Conservation (phyloP, 1,140 invertebrate species). For the Hetaerina americana region DNA sequence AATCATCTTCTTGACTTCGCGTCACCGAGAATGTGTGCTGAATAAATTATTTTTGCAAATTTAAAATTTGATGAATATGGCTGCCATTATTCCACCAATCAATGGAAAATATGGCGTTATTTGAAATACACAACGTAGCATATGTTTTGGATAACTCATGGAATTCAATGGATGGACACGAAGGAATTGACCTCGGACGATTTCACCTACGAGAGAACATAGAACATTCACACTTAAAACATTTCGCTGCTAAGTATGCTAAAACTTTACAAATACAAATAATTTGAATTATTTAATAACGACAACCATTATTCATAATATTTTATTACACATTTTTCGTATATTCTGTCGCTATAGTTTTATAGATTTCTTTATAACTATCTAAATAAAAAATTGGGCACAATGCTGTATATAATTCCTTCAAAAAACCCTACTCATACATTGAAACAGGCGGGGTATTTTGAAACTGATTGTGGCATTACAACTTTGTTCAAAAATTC, state of each 20-base stretch:
- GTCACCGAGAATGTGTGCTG: too few relatives aligned
- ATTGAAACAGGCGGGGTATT: too few relatives aligned
- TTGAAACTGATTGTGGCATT: too few relatives aligned
- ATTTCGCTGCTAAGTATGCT: neutral
- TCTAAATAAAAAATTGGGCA: neutral
- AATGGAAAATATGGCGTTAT: too few relatives aligned
- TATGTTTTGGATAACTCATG: too few relatives aligned
- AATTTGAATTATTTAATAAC: neutral
- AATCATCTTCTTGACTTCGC: neutral
- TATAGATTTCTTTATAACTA: neutral
- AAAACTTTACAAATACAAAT: neutral
- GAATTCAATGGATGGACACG: too few relatives aligned
- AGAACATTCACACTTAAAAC: neutral
- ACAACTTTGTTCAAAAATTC: too few relatives aligned
- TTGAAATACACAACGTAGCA: too few relatives aligned
- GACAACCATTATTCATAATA: neutral
- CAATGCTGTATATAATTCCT: neutral
- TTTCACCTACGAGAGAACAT: neutral
- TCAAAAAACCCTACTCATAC: neutral
- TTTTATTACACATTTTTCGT: neutral
- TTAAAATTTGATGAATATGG: too few relatives aligned
- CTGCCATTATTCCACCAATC: too few relatives aligned
- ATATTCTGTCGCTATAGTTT: neutral
- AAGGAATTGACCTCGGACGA: neutral
- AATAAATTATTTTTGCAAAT: too few relatives aligned